phyloP scores from a whole-genome alignment of 1,140 invertebrate species.

The Danaus plexippus region DNA sequence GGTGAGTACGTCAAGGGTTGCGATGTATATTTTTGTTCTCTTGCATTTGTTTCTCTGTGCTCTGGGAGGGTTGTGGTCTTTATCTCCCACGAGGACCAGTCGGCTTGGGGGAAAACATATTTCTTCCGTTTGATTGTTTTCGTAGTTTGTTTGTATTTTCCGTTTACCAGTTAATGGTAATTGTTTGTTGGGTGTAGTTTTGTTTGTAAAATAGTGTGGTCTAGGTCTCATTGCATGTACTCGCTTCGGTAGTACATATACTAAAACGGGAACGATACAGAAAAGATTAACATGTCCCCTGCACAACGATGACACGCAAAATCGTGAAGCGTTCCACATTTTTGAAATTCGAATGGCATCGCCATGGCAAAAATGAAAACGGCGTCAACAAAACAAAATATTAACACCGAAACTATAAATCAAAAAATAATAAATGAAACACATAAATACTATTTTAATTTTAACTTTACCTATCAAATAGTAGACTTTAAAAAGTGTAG shows the following conservation, averaged over 20 bases:
- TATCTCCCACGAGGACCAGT: constrained; percentile 32
- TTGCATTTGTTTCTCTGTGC: constrained; percentile 1
- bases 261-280: constrained; percentile 41
- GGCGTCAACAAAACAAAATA: too few relatives aligned
- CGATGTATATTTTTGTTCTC: constrained; percentile 22
- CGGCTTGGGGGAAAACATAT: constrained; percentile 25
- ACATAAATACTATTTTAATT: too few relatives aligned
- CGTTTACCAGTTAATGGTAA: constrained; percentile 24
- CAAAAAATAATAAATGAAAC: too few relatives aligned
- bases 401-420: too few relatives aligned
- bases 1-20: constrained; percentile 25
- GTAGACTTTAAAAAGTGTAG: too few relatives aligned
- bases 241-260: constrained; percentile 41
- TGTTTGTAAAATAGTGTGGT: too few relatives aligned
- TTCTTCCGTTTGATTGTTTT: constrained; percentile 13
- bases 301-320: constrained; percentile 53
- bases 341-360: too few relatives aligned
- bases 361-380: too few relatives aligned
- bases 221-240: constrained; percentile 23
- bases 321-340: constrained; percentile 53
- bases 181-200: neutral
- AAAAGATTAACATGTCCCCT: constrained; percentile 49
- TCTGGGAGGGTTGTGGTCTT: constrained; percentile 33
- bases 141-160: constrained; percentile 21
- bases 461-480: too few relatives aligned